Evolutionary conservation across 2,888 invertebrate genomes (phyloP).

Genomic region (Ecliptopera silaceata): DNA sequence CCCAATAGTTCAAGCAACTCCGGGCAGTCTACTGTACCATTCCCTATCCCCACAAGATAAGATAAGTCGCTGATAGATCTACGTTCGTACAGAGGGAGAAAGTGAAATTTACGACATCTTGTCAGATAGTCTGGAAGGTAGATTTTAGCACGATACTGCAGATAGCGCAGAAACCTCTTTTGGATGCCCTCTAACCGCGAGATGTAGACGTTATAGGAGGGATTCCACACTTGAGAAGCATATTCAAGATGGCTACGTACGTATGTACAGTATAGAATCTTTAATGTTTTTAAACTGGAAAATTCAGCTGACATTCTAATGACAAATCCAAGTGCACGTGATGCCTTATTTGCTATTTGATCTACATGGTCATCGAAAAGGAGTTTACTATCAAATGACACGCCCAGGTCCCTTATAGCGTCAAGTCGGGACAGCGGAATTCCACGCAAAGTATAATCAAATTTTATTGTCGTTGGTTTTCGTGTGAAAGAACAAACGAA

Average conservation of each 20-base stretch:
- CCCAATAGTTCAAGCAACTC: no score
- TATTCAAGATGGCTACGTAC: conserved; percentile 13
- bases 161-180: neutral
- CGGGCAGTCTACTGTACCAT: no score
- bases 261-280: conserved; percentile 12
- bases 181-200: neutral
- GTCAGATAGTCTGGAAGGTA: neutral
- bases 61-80: neutral
- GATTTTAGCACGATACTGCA: neutral
- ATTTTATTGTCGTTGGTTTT: neutral
- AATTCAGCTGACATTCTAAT: conserved; percentile 3
- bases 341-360: neutral
- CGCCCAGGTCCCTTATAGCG: neutral
- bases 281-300: conserved; percentile 14
- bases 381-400: neutral
- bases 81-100: neutral
- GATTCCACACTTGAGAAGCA: neutral
- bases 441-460: neutral
- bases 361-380: neutral
- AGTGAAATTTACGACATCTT: neutral
- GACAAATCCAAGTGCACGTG: neutral
- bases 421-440: neutral
- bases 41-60: no score
- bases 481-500: neutral
- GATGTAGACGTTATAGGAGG: neutral